Conservation (phyloP, 2,113 vertebrate genomes). For the Mohoua ochrocephala region DNA sequence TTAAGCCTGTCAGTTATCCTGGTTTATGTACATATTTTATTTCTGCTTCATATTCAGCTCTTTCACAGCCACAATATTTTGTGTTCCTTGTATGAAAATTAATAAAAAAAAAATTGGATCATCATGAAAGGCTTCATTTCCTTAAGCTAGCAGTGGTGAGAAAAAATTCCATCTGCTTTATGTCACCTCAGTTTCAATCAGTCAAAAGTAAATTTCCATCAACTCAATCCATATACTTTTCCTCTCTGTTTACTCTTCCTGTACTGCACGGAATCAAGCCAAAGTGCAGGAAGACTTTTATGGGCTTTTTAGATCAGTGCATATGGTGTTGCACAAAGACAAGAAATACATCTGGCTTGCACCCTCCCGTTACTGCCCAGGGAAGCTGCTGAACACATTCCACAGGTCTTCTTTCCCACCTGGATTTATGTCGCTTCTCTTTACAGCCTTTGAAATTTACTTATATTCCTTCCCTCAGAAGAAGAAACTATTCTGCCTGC, state of each 20-base stretch:
- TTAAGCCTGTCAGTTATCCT: constrained; percentile 58
- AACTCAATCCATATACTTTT: constrained; percentile 27
- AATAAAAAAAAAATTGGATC: constrained; percentile 43
- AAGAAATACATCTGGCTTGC: not conserved
- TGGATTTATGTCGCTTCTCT: not conserved
- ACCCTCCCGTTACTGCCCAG: not conserved
- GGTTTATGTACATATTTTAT: constrained; percentile 47
- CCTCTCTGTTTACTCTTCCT: constrained; percentile 47
- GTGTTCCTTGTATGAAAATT: constrained; percentile 58
- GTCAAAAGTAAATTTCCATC: constrained; percentile 59
- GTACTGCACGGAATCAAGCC: not conserved
- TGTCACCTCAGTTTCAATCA: constrained; percentile 60
- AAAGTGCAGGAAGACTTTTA: not conserved
- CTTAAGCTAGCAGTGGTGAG: constrained; percentile 55
- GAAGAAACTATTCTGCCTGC: not conserved
- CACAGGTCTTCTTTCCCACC: not conserved
- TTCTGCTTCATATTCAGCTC: constrained; percentile 44
- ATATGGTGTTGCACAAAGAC: not conserved
- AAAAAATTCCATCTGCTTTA: constrained; percentile 53
- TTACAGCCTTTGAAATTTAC: not conserved
- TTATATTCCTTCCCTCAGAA: not conserved
- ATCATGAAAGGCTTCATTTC: constrained; percentile 58
- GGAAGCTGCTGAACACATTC: not conserved
- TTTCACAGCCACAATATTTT: constrained; percentile 52
- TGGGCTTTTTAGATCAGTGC: constrained; percentile 5